phyloP scores from a whole-genome alignment of 1,140 invertebrate genomes.

The Drosophila parvula region DNA sequence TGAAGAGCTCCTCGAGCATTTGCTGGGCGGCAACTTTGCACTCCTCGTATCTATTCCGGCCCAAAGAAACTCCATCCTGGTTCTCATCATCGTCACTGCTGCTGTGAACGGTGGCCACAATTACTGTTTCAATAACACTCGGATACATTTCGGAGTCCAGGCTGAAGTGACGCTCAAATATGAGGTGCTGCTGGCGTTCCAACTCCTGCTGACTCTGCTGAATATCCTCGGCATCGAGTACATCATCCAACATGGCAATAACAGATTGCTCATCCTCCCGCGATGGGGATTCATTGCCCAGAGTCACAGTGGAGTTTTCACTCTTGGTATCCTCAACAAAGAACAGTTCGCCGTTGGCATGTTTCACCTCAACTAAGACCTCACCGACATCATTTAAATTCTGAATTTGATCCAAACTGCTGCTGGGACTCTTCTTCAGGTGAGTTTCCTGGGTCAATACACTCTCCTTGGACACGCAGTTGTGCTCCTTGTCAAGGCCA shows the following conservation, averaged over 20 bases:
- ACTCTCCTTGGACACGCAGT: constrained; percentile 55
- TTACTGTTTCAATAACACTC: constrained; percentile 76
- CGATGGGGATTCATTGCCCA: constrained; percentile 22
- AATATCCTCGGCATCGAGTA: constrained; percentile 70
- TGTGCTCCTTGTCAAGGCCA: not conserved
- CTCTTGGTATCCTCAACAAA: constrained; percentile 76
- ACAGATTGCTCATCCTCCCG: constrained; percentile 72
- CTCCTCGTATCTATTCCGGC: constrained; percentile 39
- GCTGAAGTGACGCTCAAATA: constrained; percentile 70
- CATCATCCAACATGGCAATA: constrained; percentile 77
- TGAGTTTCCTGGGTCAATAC: constrained; percentile 50
- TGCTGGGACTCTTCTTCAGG: constrained; percentile 40
- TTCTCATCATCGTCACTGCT: constrained; percentile 65
- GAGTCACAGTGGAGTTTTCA: constrained; percentile 44
- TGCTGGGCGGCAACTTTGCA: constrained; percentile 51
- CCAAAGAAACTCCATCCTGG: constrained; percentile 14
- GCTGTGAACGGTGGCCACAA: constrained; percentile 78
- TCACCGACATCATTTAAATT: constrained; percentile 69
- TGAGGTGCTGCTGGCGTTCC: constrained; percentile 44
- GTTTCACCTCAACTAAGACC: constrained; percentile 65
- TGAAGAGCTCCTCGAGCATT: constrained; percentile 69
- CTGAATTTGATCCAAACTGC: constrained; percentile 73
- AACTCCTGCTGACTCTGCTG: constrained; percentile 39
- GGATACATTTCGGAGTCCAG: constrained; percentile 76
- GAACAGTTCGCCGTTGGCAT: constrained; percentile 75